phyloP scores from a whole-genome alignment of 2,113 vertebrate species.

The Connochaetes taurinus region DNA sequence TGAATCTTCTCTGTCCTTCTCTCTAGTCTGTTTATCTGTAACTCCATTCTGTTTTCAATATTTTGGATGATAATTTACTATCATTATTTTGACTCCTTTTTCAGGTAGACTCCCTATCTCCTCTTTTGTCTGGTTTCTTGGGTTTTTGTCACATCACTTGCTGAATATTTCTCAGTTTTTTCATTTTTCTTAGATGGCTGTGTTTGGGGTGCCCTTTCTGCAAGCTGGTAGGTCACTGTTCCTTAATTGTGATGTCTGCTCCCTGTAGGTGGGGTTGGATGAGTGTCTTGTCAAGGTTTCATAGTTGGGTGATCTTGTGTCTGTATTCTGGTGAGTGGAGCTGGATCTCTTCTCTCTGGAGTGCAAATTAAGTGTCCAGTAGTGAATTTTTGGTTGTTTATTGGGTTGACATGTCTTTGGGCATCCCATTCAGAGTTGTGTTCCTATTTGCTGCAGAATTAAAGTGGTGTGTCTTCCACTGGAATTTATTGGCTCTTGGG shows the following conservation, averaged over 20 bases:
- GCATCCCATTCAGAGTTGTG: neutral
- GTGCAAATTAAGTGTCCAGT: neutral
- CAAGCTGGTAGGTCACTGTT: neutral
- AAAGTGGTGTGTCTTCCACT: neutral
- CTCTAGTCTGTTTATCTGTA: neutral
- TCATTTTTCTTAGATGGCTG: neutral
- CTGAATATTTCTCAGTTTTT: neutral
- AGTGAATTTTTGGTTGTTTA: neutral
- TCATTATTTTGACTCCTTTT: neutral
- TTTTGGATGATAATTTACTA: neutral
- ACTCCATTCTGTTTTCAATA: neutral
- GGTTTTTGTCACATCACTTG: neutral
- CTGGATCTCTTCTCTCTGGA: neutral
- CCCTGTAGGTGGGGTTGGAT: neutral
- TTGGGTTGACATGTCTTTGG: neutral
- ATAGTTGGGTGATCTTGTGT: neutral
- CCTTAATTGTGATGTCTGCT: neutral
- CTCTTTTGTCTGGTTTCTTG: neutral
- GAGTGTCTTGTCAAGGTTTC: neutral
- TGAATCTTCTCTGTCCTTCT: neutral
- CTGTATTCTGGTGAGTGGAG: neutral
- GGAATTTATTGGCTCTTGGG: neutral
- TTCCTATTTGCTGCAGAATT: neutral
- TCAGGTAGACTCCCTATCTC: neutral
- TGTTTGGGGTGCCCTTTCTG: neutral